Conservation (phyloP, 2,888 invertebrate genomes). For the Eurytoma californica region DNA sequence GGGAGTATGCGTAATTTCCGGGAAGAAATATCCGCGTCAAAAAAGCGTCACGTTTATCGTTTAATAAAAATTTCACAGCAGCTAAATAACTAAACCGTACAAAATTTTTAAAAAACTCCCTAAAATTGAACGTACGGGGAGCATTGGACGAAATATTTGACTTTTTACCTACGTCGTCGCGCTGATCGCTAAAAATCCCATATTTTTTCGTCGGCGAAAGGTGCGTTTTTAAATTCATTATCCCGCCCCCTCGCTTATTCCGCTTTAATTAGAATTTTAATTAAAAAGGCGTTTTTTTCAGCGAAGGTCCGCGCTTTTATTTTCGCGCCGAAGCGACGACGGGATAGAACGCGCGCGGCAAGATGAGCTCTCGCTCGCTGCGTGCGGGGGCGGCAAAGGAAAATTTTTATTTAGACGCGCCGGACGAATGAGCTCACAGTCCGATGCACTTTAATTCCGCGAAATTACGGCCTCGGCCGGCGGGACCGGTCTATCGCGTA, state of each 20-base stretch:
- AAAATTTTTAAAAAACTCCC: too few species aligned
- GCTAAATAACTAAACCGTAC: too few species aligned
- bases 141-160: too few species aligned
- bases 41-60: too few species aligned
- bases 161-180: too few species aligned
- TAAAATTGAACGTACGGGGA: too few species aligned
- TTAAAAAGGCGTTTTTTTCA: conserved; percentile 34
- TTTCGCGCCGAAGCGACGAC: not conserved
- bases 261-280: conserved; percentile 50
- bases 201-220: conserved; percentile 16
- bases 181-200: conserved; percentile 5
- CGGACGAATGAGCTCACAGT: conserved; percentile 18
- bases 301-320: not conserved
- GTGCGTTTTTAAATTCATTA: conserved; percentile 37
- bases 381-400: conserved; percentile 5
- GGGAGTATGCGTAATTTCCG: too few species aligned
- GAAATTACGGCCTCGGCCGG: conserved; percentile 28
- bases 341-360: not conserved
- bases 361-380: not conserved
- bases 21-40: too few species aligned
- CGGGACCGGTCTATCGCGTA: conserved; percentile 16
- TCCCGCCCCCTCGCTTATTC: not conserved
- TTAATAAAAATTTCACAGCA: too few species aligned
- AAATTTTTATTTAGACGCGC: conserved; percentile 40
- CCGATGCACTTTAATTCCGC: conserved; percentile 46